Base-by-base conservation (phyloP, 2,888 invertebrate genomes). In the Cantharis flavilabris region DNA sequence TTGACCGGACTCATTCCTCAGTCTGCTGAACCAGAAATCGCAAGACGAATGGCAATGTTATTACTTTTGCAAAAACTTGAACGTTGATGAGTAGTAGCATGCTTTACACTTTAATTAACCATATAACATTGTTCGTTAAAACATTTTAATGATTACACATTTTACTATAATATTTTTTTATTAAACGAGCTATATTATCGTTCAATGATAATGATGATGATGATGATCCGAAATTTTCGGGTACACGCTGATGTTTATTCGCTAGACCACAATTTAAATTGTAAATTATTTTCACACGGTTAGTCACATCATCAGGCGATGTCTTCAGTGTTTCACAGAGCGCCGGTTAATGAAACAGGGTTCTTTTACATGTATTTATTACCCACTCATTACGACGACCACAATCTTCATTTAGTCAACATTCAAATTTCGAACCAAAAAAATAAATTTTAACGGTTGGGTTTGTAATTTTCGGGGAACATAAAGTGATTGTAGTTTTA, bases 1-100 rank as follows among this genome's bases (percentile, higher is more conserved):
- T 86, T 86, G 84, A 83, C 84, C 83, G 80, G 84, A 83, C 83
- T 86, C 86, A 86, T 86, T 84, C 85, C 83, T 86, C 82, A 83
- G 79, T 79, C 76, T 76, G 72, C 80, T 73, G 73, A 79, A 81
- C 73, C 79, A 75, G 78, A 79, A 79, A 82, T 77, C 72, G 70
- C 77, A 77, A 77, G 77, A 72, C 75, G 77, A 72, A 75, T 75
- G 62, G 64, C 71, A 20, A 69, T 76, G 76, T 72, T 71, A 70
- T 16, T 71, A 33, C 49, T 62, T n/a, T 62, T 18, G 20, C 11
- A 63, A 71, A 63, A 63, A 63, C 20, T 71, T 71, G 18, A 63
- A 63, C 71, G 63, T 13, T 70, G 14, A 70, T 70, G 33, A 70
- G 70, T 70, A 30, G 70, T 70, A 20, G 62, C 13, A 62, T 70